Conservation (phyloP, 2,113 vertebrate species). For the Pseudorasbora parva region DNA sequence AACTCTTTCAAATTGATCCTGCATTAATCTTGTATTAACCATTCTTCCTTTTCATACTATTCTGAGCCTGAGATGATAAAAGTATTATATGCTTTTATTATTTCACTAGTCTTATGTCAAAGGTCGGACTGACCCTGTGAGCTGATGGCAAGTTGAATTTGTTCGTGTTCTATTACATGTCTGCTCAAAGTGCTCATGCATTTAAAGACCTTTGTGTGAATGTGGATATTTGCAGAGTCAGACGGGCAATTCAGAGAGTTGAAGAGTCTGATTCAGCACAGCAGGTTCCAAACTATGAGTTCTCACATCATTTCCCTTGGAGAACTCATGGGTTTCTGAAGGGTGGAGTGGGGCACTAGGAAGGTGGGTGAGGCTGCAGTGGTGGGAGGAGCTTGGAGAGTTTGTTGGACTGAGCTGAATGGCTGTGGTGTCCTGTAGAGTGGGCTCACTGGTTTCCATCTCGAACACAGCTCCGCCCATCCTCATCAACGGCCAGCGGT, state of each 20-base stretch:
- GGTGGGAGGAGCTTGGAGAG: conserved; percentile 82
- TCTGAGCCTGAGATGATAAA: neutral
- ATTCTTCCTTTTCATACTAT: neutral
- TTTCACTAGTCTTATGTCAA: conserved; percentile 1
- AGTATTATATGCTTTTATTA: neutral
- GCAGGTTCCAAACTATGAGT: neutral
- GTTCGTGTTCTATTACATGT: neutral
- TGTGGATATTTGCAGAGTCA: neutral
- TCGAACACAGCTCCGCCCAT: conserved; percentile 86
- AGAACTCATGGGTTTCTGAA: neutral
- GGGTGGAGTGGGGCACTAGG: conserved; percentile 45
- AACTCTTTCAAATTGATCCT: neutral
- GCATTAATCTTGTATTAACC: neutral
- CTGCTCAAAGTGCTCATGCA: neutral
- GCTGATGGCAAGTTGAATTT: neutral
- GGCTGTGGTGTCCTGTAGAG: conserved; percentile 90
- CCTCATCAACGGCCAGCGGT: conserved; percentile 79
- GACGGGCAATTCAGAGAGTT: neutral
- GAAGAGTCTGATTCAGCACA: neutral
- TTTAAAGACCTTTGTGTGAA: neutral
- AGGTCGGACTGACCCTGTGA: neutral
- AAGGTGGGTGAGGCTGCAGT: conserved; percentile 79
- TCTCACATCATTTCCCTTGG: conserved; percentile 19
- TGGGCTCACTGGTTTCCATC: conserved; percentile 94
- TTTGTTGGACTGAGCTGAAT: conserved; percentile 91